A percentile compares a stretch with the other conserved stretches of the same genome.
These are phyloP conservation scores for Acrocephalus arundinaceus DNA, from an alignment of 2,113 vertebrate species.

Conservation along the genomic window DNA sequence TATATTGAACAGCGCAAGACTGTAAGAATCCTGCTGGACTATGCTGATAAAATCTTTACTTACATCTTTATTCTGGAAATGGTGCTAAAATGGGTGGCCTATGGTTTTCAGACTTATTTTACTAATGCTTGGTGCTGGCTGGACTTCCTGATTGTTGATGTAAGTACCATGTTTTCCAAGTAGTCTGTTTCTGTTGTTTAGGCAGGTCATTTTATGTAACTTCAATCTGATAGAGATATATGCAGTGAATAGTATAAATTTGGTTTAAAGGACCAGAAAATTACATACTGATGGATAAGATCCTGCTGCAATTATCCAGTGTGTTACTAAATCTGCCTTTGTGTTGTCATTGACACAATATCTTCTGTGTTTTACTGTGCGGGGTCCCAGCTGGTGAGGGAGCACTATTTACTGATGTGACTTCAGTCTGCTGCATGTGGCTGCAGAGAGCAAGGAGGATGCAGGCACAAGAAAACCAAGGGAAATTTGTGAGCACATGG, in stretches of 20 bases:
- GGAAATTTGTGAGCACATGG: background rate
- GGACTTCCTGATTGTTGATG: constrained; percentile 97
- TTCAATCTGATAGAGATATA: background rate
- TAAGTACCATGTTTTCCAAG: constrained; percentile 74
- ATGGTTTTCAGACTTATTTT: constrained; percentile 96
- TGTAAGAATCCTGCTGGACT: constrained; percentile 88
- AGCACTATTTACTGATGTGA: background rate
- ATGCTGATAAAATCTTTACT: constrained; percentile 96
- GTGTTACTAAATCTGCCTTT: background rate
- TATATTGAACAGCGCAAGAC: constrained; percentile 85
- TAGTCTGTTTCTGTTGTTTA: background rate
- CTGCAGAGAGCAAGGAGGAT: background rate
- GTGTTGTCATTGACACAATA: background rate
- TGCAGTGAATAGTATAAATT: background rate
- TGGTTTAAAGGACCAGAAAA: background rate
- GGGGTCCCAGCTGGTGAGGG: background rate
- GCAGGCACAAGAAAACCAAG: background rate
- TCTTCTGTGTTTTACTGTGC: background rate
- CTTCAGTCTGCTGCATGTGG: background rate
- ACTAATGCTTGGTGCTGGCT: constrained; percentile 99
- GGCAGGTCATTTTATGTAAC: background rate
- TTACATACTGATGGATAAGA: background rate
- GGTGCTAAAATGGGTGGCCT: constrained; percentile 97
- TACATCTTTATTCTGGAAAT: constrained; percentile 97
- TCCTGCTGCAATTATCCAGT: background rate